These are phyloP conservation scores for Ypsolopha scabrella DNA, from an alignment of 2,888 invertebrate species.

Conservation along the genomic window DNA sequence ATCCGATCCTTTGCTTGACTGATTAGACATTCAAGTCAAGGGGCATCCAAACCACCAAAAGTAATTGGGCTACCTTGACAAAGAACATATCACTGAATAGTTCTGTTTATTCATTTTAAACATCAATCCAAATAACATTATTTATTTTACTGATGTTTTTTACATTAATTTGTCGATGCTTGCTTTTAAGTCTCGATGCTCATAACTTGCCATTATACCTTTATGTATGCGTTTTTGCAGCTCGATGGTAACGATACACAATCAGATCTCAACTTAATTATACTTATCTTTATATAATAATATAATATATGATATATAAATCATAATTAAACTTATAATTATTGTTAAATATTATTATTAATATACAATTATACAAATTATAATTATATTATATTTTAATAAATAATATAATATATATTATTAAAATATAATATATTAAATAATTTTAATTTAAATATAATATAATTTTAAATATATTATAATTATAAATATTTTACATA, in stretches of 20 bases:
- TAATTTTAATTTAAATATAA: too few relatives aligned
- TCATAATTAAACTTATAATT: too few relatives aligned
- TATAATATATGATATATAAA: too few relatives aligned
- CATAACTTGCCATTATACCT: constrained; percentile 35
- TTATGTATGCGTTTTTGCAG: constrained; percentile 68
- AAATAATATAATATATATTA: too few relatives aligned
- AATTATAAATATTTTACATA: too few relatives aligned
- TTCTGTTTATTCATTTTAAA: background rate
- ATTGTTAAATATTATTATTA: too few relatives aligned
- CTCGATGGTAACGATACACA: constrained; percentile 67
- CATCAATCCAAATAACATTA: background rate
- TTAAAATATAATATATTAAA: too few relatives aligned
- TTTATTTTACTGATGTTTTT: background rate
- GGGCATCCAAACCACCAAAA: background rate
- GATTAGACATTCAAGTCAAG: constrained; percentile 5
- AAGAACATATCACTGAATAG: background rate
- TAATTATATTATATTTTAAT: too few relatives aligned
- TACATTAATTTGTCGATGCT: constrained; percentile 20
- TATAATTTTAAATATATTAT: too few relatives aligned
- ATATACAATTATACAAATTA: too few relatives aligned
- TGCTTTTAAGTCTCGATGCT: constrained; percentile 26
- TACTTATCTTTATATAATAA: too few relatives aligned
- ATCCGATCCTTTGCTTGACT: background rate
- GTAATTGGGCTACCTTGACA: background rate
- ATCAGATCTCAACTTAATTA: constrained; percentile 65